Percentiles rank a stretch among this genome's conserved stretches.
phyloP scores from a whole-genome alignment of 1,140 invertebrate species.

The Ceratina calcarata region DNA sequence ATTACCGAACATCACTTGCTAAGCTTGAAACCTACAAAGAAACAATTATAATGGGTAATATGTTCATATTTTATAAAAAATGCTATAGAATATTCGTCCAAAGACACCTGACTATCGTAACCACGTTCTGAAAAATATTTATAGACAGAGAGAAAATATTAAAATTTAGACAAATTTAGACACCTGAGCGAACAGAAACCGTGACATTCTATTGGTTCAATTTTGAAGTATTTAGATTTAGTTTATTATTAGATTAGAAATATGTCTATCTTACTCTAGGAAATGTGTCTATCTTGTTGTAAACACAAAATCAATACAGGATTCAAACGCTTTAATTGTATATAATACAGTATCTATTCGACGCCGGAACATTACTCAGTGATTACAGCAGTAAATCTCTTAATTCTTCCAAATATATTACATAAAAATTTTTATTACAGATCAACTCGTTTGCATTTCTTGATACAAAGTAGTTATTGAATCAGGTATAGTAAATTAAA shows the following conservation, averaged over 20 bases:
- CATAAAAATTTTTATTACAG: neutral
- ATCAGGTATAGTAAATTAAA: neutral
- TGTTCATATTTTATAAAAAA: neutral
- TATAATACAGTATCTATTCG: too few relatives aligned
- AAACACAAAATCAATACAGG: too few relatives aligned
- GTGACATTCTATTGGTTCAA: constrained; percentile 6
- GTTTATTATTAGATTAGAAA: too few relatives aligned
- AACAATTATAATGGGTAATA: neutral
- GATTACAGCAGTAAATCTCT: too few relatives aligned
- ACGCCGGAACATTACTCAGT: too few relatives aligned
- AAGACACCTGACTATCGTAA: too few relatives aligned
- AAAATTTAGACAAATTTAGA: neutral
- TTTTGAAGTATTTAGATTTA: neutral
- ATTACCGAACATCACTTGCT: neutral
- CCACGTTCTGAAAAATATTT: neutral
- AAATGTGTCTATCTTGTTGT: too few relatives aligned
- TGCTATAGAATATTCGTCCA: too few relatives aligned
- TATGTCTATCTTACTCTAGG: too few relatives aligned
- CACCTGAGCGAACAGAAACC: neutral
- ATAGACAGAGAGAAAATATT: too few relatives aligned
- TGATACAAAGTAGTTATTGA: neutral
- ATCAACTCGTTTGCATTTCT: too few relatives aligned
- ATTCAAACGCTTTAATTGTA: too few relatives aligned
- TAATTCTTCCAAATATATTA: neutral
- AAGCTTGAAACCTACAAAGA: neutral